phyloP scores from a whole-genome alignment of 2,797 vertebrate genomes.

The Ceryle rudis region DNA sequence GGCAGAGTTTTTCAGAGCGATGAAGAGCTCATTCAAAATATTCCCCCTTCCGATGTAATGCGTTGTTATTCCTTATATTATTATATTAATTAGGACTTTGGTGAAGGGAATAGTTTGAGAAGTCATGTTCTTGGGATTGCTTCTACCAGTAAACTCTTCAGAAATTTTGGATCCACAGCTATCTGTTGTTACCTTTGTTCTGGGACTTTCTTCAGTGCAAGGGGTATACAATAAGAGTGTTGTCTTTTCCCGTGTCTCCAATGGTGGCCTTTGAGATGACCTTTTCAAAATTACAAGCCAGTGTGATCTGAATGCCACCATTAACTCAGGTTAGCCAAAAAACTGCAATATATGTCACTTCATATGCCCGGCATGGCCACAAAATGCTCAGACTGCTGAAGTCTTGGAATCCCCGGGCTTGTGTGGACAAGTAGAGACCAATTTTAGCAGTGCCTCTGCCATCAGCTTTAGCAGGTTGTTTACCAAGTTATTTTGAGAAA shows the following conservation, averaged over 20 bases:
- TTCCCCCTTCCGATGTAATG: neutral
- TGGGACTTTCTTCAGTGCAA: neutral
- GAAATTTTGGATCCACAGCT: neutral
- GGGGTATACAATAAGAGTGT: neutral
- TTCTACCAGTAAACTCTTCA: neutral
- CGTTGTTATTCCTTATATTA: neutral
- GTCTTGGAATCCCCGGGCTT: conserved; percentile 42
- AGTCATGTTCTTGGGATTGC: neutral
- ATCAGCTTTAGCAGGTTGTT: conserved; percentile 27
- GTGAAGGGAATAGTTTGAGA: neutral
- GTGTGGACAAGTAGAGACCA: conserved; percentile 51
- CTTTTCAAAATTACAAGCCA: neutral
- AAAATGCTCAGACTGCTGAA: neutral
- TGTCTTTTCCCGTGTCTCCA: neutral
- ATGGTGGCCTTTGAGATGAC: neutral
- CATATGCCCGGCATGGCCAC: neutral
- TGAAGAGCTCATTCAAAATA: neutral
- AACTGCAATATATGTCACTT: neutral
- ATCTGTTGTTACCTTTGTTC: neutral
- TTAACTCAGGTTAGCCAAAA: conserved; percentile 12
- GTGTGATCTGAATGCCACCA: conserved; percentile 16
- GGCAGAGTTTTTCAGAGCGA: neutral
- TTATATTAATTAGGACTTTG: neutral
- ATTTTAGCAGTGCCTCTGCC: conserved; percentile 7
- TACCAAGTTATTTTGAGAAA: conserved; percentile 65